Percentiles rank a stretch among this genome's conserved stretches.
These are phyloP conservation scores for Cerastis leucographa DNA, from an alignment of 2,888 invertebrate genomes.

Conservation along the genomic window DNA sequence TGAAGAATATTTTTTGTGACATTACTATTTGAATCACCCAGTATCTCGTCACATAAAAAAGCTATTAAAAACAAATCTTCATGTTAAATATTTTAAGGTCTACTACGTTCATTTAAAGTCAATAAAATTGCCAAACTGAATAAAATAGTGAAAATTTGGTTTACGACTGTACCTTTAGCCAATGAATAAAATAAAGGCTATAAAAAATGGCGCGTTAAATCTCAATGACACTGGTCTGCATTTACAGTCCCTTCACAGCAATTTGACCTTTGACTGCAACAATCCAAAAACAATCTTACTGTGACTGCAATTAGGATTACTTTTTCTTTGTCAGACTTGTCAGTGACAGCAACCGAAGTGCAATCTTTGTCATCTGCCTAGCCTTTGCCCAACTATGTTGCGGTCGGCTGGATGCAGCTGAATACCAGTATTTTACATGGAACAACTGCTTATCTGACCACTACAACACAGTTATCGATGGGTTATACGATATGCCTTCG, in stretches of 20 bases:
- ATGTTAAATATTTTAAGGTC: not conserved
- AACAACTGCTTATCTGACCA: too few relatives aligned
- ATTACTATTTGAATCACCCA: too few relatives aligned
- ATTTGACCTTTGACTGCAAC: not conserved
- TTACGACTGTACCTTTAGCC: slow-evolving; percentile 54
- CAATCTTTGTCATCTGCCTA: too few relatives aligned
- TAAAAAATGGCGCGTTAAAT: slow-evolving; percentile 36
- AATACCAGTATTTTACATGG: too few relatives aligned
- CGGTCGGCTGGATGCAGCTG: too few relatives aligned
- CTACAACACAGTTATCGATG: too few relatives aligned
- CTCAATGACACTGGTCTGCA: slow-evolving; percentile 9
- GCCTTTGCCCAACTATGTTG: too few relatives aligned
- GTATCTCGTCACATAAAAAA: too few relatives aligned
- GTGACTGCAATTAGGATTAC: not conserved
- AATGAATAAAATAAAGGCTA: slow-evolving; percentile 56
- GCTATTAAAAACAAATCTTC: not conserved
- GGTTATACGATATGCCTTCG: too few relatives aligned
- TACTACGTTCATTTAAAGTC: slow-evolving; percentile 26
- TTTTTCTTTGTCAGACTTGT: not conserved
- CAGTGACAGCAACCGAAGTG: not conserved
- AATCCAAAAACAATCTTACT: not conserved
- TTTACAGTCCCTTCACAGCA: not conserved
- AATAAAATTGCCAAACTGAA: slow-evolving; percentile 48
- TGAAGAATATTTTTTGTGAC: too few relatives aligned
- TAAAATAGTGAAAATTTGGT: slow-evolving; percentile 56